A percentile compares a stretch with the other conserved stretches of the same genome.
Conservation (phyloP, 2,113 vertebrate genomes). For the Rissa tridactyla region DNA sequence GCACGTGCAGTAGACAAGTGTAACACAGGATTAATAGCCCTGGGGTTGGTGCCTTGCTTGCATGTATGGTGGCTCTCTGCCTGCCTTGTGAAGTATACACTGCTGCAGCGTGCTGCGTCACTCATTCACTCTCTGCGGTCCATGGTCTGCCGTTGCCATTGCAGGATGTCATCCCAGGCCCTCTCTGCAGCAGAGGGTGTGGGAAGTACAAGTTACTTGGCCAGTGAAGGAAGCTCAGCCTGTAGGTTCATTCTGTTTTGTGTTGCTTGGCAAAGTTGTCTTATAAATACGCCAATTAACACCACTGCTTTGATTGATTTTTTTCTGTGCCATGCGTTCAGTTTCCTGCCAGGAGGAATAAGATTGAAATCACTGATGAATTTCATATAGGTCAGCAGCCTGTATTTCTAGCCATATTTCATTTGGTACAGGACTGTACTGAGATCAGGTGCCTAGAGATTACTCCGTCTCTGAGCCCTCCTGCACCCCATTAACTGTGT, state of each 20-base stretch:
- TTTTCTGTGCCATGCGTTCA: not conserved
- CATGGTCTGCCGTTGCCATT: not conserved
- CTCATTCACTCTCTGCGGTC: not conserved
- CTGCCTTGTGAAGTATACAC: not conserved
- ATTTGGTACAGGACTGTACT: not conserved
- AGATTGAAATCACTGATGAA: not conserved
- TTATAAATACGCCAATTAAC: accelerated
- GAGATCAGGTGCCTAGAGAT: not conserved
- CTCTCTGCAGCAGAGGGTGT: not conserved
- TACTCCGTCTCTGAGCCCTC: not conserved
- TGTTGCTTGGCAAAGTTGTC: not conserved
- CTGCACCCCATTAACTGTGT: not conserved
- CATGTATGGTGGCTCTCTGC: not conserved
- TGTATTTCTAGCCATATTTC: not conserved
- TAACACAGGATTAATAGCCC: not conserved
- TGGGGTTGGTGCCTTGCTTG: not conserved
- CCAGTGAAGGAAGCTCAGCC: not conserved
- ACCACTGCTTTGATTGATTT: not conserved
- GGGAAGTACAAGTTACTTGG: not conserved
- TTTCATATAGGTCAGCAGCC: not conserved
- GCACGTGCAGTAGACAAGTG: not conserved
- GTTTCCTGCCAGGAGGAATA: not conserved
- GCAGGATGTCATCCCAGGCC: not conserved
- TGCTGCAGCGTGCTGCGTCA: not conserved
- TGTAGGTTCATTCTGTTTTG: not conserved